Conservation (phyloP, 2,888 invertebrate genomes). For the Drosophila greeni region DNA sequence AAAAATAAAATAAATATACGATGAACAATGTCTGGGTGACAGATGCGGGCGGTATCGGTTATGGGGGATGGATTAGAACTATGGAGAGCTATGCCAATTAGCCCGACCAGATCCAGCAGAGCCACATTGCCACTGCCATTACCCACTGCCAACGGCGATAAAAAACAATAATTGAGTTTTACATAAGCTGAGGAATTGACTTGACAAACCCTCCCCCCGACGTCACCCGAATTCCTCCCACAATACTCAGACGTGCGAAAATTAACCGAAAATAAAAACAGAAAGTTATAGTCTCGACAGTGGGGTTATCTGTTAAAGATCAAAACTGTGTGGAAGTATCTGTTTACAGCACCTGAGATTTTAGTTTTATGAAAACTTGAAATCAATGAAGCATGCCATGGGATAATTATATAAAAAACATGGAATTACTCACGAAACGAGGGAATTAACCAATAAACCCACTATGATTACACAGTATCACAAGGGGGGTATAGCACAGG, state of each 20-base stretch:
- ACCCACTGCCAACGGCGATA: conserved; percentile 24
- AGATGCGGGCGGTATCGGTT: conserved; percentile 33
- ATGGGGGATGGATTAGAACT: conserved; percentile 30
- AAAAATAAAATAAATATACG: conserved; percentile 43
- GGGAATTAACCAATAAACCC: conserved; percentile 2
- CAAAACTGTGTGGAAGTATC: background rate
- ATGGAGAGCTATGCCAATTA: conserved; percentile 39
- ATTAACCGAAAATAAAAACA: conserved; percentile 20
- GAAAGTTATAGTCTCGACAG: background rate
- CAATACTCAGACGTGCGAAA: conserved; percentile 21
- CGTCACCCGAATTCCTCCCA: background rate
- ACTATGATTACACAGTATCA: conserved; percentile 3
- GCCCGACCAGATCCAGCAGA: conserved; percentile 31
- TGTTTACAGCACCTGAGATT: background rate
- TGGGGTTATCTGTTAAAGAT: background rate
- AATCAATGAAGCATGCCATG: conserved; percentile 7
- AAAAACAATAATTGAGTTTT: conserved; percentile 17
- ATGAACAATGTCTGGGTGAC: conserved; percentile 40
- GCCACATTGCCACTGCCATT: conserved; percentile 24
- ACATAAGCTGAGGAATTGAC: conserved; percentile 27
- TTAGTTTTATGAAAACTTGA: background rate
- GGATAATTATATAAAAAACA: background rate
- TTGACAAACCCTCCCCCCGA: conserved; percentile 7
- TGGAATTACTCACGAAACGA: background rate
- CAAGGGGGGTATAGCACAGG: conserved; percentile 2